Conservation (phyloP, 35 echinoderm and acorn worm genomes). For the Ophioderma brevispina region DNA sequence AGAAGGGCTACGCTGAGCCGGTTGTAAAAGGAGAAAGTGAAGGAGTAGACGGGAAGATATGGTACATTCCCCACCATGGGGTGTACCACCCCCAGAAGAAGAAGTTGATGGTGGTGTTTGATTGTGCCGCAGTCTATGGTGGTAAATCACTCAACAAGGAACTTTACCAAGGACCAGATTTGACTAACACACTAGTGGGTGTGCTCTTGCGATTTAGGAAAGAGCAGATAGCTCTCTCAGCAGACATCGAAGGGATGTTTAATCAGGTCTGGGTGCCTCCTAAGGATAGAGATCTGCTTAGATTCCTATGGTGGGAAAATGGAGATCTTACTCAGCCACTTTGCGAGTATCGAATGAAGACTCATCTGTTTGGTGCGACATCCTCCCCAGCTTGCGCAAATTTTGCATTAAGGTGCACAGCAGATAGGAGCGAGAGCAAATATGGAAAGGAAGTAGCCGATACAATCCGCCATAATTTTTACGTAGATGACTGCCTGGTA, state of each 20-base stretch:
- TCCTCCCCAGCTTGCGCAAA: background rate
- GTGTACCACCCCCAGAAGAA: constrained; percentile 20
- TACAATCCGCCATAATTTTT: constrained; percentile 13
- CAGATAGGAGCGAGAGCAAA: background rate
- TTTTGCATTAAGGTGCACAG: constrained; percentile 14
- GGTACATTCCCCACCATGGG: constrained; percentile 56
- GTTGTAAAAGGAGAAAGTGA: constrained; percentile 5
- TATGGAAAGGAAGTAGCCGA: background rate
- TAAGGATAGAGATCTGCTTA: constrained; percentile 18
- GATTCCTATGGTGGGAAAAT: constrained; percentile 54
- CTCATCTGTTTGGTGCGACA: constrained; percentile 33
- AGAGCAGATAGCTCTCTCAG: constrained; percentile 18
- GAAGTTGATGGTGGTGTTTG: constrained; percentile 34
- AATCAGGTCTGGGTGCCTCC: constrained; percentile 32
- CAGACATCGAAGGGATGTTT: constrained; percentile 59
- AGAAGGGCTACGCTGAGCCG: constrained; percentile 11
- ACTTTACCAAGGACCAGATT: constrained; percentile 29
- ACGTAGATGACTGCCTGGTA: constrained; percentile 40
- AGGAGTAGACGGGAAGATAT: background rate
- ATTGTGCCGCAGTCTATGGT: constrained; percentile 24
- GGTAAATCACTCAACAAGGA: constrained; percentile 36
- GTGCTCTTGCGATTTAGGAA: constrained; percentile 31
- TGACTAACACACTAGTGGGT: constrained; percentile 17
- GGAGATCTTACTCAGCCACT: constrained; percentile 28
- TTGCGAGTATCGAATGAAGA: constrained; percentile 10